Base-by-base conservation (phyloP, 2,888 invertebrate genomes). In the Thelaira solivaga region DNA sequence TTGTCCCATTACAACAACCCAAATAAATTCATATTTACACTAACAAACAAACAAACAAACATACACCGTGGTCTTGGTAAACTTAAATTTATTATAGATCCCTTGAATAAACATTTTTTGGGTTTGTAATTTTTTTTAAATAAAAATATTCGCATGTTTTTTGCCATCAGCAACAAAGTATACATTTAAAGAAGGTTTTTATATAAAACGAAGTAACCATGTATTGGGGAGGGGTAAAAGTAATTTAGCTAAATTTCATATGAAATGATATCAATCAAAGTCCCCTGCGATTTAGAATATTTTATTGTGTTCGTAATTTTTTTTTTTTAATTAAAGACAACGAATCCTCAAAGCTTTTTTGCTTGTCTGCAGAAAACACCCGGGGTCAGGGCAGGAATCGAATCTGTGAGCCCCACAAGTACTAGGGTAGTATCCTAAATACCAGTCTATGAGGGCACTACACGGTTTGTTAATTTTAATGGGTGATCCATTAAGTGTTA, bases 1-100 rank as follows among this genome's bases (percentile, higher is more conserved):
- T 75, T 75, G 68, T 68, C 74, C 74, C 74, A 74, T 74, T 45
- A 45, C 67, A 67, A 39, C 22, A 67, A 39, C 22, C 47, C 31
- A 65, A n/a, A n/a, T n/a, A n/a, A n/a, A 34, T 41, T 47, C n/a
- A 41, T 49, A 49, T 45, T 59, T 36, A 51, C 34, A 55, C 26
- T 26, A 34, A 11, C 41, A 45, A 31, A 41, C 36, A 34, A 22
- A 65, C 13, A n/a, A 31, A 41, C 43, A n/a, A 2, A 45, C n/a
- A 3, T 13, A 55, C 10, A 31, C 41, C 10, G 2, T 13, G 11
- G 10, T n/a, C 43, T 2, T n/a, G 10, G 20, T 39, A 13, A 31
- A 31, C 13, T 24, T 0, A 13, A 29, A 57, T 68, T 68, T 47
- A 31, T 39, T 24, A 1, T 29, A 34, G 45, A 8, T 57, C 22